Percentiles rank a stretch among this genome's conserved stretches.
phyloP scores from a whole-genome alignment of 1,140 invertebrate species.

The Eurosta solidaginis region DNA sequence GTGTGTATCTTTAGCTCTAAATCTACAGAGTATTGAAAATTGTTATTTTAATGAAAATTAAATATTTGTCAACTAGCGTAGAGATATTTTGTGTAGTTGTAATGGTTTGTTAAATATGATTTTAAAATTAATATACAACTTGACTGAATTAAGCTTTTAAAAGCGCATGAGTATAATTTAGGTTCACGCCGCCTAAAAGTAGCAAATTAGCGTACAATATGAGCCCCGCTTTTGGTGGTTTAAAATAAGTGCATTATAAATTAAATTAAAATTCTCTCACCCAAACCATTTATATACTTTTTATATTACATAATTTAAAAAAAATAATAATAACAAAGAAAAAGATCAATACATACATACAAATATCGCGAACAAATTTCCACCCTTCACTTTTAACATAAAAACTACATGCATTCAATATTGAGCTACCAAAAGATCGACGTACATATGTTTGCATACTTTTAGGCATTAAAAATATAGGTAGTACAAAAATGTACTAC shows the following conservation, averaged over 20 bases:
- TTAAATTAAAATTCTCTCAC: neutral
- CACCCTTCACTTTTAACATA: too few species aligned
- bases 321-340: neutral
- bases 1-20: too few species aligned
- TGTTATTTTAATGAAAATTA: too few species aligned
- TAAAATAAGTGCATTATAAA: constrained; percentile 17
- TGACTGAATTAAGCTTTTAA: neutral
- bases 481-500: neutral
- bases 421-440: constrained; percentile 17
- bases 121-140: neutral
- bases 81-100: too few species aligned
- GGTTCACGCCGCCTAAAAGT: neutral
- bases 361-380: neutral
- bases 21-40: too few species aligned
- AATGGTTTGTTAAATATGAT: too few species aligned
- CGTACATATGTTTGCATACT: constrained; percentile 27
- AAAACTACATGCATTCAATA: constrained; percentile 27
- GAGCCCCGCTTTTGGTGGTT: constrained; percentile 17
- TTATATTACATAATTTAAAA: neutral
- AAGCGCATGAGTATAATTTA: neutral
- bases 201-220: constrained; percentile 16
- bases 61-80: too few species aligned
- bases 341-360: neutral
- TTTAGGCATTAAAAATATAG: neutral
- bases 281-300: neutral